Base-by-base conservation (phyloP, 2,113 vertebrate species). In the Phaethornis superciliosus region DNA sequence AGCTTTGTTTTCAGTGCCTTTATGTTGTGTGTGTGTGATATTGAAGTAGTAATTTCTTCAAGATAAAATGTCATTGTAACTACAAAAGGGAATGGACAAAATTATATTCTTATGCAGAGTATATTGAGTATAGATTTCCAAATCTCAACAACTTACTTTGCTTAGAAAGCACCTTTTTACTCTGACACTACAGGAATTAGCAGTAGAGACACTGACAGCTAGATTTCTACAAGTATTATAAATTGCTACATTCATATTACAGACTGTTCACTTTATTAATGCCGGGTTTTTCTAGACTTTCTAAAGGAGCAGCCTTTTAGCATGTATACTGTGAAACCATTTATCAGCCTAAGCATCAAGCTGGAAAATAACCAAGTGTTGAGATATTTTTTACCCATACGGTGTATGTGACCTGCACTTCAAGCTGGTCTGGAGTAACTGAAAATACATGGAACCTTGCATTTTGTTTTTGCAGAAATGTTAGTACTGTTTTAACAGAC, bases 371-470 rank as follows among this genome's bases (percentile, higher is more conserved):
- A 28, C 13, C 21, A 19, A 1, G 44, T 17, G 4, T 21, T 75
- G 76, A 55, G 33, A 18, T 24, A 2, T 12, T 62, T 65, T 37
- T 64, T 35, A 60, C 22, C 19, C 7, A 1, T 30, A 1, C 9
- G 28, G 9, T 49, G 4, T 30, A 1, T n/a, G 2, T n/a, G 18
- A 19, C 1, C 0, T 1, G 3, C n/a, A 19, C 15, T 47, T 27
- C 55, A 13, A 0, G 0, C 32, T 85, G 40, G 15, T 72, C 44
- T 74, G 51, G 32, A 83, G 47, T 28, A 65, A 58, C 42, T 33
- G 49, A 55, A 28, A 30, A 60, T 30, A 10, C 24, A 7, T 12
- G 8, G 16, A 81, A n/a, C 14, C 7, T 55, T 37, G 11, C 15
- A 13, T 42, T 56, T 68, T 19, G 42, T 79, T 78, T 77, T 47